These are phyloP conservation scores for Heliothis subflexa DNA, from an alignment of 1,140 invertebrate genomes.

Conservation along the genomic window DNA sequence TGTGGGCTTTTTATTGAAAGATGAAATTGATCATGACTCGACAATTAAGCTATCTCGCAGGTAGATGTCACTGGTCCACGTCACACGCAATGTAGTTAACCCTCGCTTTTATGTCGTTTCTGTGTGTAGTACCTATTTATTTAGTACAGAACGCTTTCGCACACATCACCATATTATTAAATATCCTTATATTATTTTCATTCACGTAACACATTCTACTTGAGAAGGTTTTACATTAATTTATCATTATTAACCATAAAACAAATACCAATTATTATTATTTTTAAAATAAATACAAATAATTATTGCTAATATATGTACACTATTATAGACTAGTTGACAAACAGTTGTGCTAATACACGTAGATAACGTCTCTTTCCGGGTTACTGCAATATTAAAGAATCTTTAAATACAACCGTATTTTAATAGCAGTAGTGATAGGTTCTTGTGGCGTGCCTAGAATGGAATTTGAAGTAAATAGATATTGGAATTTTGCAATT, in stretches of 20 bases:
- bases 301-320: slow-evolving; percentile 1
- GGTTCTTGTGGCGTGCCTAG: slow-evolving; percentile 9
- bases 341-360: slow-evolving; percentile 17
- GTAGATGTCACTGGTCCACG: slow-evolving; percentile 12
- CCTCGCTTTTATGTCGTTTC: slow-evolving; percentile 1
- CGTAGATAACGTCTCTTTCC: background rate
- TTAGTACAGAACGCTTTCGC: slow-evolving; percentile 24
- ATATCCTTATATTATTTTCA: background rate
- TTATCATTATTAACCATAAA: background rate
- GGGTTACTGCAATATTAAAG: background rate
- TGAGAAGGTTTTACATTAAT: slow-evolving; percentile 9
- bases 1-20: background rate
- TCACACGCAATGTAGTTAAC: slow-evolving; percentile 1
- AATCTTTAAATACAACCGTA: slow-evolving; percentile 6
- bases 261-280: background rate
- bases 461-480: slow-evolving; percentile 5
- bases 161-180: slow-evolving; percentile 21
- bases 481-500: background rate
- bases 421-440: slow-evolving; percentile 1
- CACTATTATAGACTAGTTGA: slow-evolving; percentile 23
- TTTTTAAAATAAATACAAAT: slow-evolving; percentile 1
- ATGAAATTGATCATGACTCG: background rate
- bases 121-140: slow-evolving; percentile 5
- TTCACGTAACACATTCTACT: slow-evolving; percentile 2
- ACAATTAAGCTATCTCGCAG: background rate